These are phyloP conservation scores for Sisyra terminalis DNA, from an alignment of 2,888 invertebrate genomes.

Conservation along the genomic window DNA sequence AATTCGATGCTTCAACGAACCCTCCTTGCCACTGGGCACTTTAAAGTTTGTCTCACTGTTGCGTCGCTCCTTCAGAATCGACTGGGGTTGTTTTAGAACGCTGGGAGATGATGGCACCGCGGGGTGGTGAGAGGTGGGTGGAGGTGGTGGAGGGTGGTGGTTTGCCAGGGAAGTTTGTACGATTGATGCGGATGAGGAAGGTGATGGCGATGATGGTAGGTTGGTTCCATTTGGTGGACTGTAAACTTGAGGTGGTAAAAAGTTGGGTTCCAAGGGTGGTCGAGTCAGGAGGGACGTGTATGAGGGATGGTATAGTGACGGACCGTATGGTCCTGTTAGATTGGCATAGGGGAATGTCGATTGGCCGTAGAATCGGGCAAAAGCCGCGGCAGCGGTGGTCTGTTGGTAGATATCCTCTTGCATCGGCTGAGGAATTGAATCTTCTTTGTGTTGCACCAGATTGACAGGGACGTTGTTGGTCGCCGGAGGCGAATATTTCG, in stretches of 20 bases:
- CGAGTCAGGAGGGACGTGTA: slow-evolving; percentile 26
- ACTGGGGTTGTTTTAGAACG: slow-evolving; percentile 2
- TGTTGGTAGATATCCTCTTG: slow-evolving; percentile 11
- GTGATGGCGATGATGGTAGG: slow-evolving; percentile 22
- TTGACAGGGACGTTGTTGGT: slow-evolving; percentile 24
- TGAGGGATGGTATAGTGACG: slow-evolving; percentile 14
- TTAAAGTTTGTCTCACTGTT: slow-evolving; percentile 17
- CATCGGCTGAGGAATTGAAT: slow-evolving; percentile 12
- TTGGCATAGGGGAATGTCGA: slow-evolving; percentile 14
- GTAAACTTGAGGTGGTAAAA: slow-evolving; percentile 11
- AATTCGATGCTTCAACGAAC: slow-evolving; percentile 43
- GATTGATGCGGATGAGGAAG: slow-evolving; percentile 14
- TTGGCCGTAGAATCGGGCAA: slow-evolving; percentile 19
- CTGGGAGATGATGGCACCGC: slow-evolving; percentile 6
- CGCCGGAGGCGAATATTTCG: slow-evolving; percentile 24
- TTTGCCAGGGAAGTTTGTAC: slow-evolving; percentile 13
- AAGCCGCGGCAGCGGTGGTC: slow-evolving; percentile 16
- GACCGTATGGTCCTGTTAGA: slow-evolving; percentile 13
- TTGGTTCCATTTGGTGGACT: slow-evolving; percentile 21
- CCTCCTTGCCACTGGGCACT: slow-evolving; percentile 40
- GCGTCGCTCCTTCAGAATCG: too few relatives aligned
- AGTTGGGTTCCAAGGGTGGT: slow-evolving; percentile 19
- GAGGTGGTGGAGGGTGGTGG: slow-evolving; percentile 13
- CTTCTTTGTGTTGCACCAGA: slow-evolving; percentile 25
- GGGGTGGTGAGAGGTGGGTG: too few relatives aligned